Base-by-base conservation (phyloP, 64 coral and sea anemone genomes). In the Dendronephthya gigantea region DNA sequence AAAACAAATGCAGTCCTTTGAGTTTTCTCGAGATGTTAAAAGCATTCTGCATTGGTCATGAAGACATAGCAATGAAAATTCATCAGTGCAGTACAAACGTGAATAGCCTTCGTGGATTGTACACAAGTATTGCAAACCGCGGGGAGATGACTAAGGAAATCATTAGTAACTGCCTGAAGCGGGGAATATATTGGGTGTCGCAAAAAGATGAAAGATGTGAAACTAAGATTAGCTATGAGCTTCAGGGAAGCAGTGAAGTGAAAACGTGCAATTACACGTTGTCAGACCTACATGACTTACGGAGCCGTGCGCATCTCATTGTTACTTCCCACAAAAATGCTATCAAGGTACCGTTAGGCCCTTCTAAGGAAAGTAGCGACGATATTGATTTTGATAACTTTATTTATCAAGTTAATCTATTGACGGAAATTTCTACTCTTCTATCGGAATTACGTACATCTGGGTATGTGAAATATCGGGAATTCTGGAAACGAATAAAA, bases 61-160 rank as follows among this genome's bases (percentile, higher is more conserved):
- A 79, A 35, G 91, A 83, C 37, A 97, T 93, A 83, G 94, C 94
- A 68, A 91, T 91, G 1, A 97, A 97, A 59, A 91, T 97, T 82
- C 88, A 89, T 5, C 39, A 41, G 81, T 93, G 89, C 13, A 86
- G 94, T 36, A 43, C 41, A 30, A 92, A 92, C 35, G 94, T 97
- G 25, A 91, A 97, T 40, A 97, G 94, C 56, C 82, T 97, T 1
- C 43, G 86, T 59, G 92, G 90, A 29, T 79, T 97, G 0, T 91
- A 97, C 87, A 91, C 76, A 51, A 97, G 86, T 36, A 76, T 97
- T 39, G 89, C 91, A 39, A 97, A 93, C 49, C 84, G 94, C 49
- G 94, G 91, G 29, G 94, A 97, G 29, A 87, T 97, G 75, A 97
- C 94, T 28, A 93, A 93, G 68, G 91, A 97, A 79, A 91, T 97